Conservation (phyloP, 2,888 invertebrate species). For the Mythimna pallens region DNA sequence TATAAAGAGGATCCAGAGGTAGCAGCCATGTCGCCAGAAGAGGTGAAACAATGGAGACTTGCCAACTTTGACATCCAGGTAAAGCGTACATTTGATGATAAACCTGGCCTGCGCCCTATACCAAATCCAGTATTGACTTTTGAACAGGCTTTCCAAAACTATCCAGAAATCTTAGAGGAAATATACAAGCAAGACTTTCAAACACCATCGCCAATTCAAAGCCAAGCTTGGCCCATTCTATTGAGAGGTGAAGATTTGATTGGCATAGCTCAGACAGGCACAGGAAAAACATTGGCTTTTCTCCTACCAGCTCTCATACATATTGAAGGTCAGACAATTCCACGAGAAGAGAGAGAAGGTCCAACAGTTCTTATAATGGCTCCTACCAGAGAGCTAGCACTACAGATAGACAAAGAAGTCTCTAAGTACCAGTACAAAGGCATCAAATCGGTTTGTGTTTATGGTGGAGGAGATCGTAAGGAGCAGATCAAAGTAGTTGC, state of each 20-base stretch:
- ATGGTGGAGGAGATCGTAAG: constrained; percentile 96
- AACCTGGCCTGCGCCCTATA: constrained; percentile 86
- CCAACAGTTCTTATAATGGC: constrained; percentile 97
- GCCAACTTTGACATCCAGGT: constrained; percentile 94
- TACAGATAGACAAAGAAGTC: constrained; percentile 98
- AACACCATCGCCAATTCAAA: constrained; percentile 97
- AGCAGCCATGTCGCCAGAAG: constrained; percentile 91
- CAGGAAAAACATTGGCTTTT: constrained; percentile 98
- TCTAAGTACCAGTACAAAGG: constrained; percentile 96
- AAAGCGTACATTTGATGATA: constrained; percentile 91
- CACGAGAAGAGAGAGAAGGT: constrained; percentile 93
- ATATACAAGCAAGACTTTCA: constrained; percentile 95
- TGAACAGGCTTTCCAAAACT: constrained; percentile 95
- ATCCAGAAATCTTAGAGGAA: constrained; percentile 96
- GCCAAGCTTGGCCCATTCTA: constrained; percentile 98
- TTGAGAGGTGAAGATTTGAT: constrained; percentile 97
- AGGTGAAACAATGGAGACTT: constrained; percentile 92
- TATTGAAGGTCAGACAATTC: constrained; percentile 95
- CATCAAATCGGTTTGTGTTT: constrained; percentile 97
- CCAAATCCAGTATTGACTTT: constrained; percentile 96
- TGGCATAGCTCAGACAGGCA: constrained; percentile 98
- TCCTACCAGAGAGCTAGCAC: constrained; percentile 97
- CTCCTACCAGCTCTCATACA: constrained; percentile 98
- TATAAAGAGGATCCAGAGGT: constrained; percentile 95
- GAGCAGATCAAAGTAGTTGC: constrained; percentile 94